Base-by-base conservation (phyloP, 2,888 invertebrate genomes). In the Deilephila elpenor region DNA sequence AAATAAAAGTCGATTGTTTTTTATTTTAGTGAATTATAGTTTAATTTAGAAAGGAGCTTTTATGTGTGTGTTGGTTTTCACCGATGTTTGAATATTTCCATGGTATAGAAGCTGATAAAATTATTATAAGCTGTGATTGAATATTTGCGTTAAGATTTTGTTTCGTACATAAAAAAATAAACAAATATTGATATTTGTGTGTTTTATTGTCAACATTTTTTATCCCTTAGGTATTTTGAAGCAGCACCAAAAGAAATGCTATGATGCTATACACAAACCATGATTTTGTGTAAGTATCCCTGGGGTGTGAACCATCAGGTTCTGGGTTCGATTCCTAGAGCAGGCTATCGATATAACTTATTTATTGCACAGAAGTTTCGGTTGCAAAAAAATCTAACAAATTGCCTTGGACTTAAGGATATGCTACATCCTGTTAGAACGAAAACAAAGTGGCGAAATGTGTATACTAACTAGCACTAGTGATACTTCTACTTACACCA, bases 91-190 rank as follows among this genome's bases (percentile, higher is more conserved):
- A 67, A 67, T 67, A 67, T 67, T 67, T 67, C 67, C 67, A 67
- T 67, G 44, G 14, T 67, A 67, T 67, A 51, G 67, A 25, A 67
- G 67, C 67, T 51, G 67, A 67, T 67, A 67, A 51, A 67, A 67
- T 67, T 67, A 67, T 67, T 67, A 67, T 67, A 67, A 67, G 67
- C 67, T 67, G 67, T 67, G 67, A 67, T 67, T 67, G 67, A 67
- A 67, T 67, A 56, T 19, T 56, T 56, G 51, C 25, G 67, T 67
- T 67, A 67, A 67, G 67, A 67, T 25, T 67, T 67, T 67, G 67
- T 67, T 67, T 67, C 67, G 20, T 64, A 64, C 64, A 64, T 67
- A 67, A 67, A 67, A 67, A 67, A 67, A 44, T 67, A 64, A 44
- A 67, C 51, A 67, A 67, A 67, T 67, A 67, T 67, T 51, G 20